Base-by-base conservation (phyloP, 2,888 invertebrate species). In the Acanthosepion pharaonis region DNA sequence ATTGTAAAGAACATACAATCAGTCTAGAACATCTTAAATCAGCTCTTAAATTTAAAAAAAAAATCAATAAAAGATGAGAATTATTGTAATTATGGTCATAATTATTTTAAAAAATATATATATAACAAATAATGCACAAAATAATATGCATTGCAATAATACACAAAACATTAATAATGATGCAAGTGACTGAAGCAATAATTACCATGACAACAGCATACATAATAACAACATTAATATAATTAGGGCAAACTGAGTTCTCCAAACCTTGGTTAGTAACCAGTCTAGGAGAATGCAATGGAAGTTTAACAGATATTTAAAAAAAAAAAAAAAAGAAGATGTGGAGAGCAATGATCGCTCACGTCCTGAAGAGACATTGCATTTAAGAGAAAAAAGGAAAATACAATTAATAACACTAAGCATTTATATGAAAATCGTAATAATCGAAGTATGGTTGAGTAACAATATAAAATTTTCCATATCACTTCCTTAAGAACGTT, bases 1-100 rank as follows among this genome's bases (percentile, higher is more conserved):
- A 9, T n/a, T 11, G 78, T 11, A n/a, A 78, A n/a, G 78, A 78
- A 78, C 6, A n/a, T 9, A 18, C 78, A 78, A 78, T 78, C 78
- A 78, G 78, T n/a, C 78, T 28, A 55, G 4, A 55, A 55, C 0
- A 55, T 55, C 55, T 78, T 8, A 18, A 28, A 78, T 28, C 78
- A 78, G 78, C 78, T 78, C n/a, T 78, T 78, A 78, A 64, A 11
- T 28, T 6, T 1, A 8, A 28, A 64, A n/a, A 78, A 64, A 64
- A 78, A 78, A 78, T 78, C 78, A 78, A 78, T 28, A n/a, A 78
- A 28, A 9, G 28, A 78, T 8, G 78, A 28, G 2, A 78, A 78
- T 78, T 78, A 78, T 78, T 78, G n/a, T n/a, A 78, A 78, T 78
- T 78, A 78, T n/a, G n/a, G 78, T n/a, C 78, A n/a, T 78, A 28